phyloP scores from a whole-genome alignment of 2,797 vertebrate genomes.

The Carapus acus region DNA sequence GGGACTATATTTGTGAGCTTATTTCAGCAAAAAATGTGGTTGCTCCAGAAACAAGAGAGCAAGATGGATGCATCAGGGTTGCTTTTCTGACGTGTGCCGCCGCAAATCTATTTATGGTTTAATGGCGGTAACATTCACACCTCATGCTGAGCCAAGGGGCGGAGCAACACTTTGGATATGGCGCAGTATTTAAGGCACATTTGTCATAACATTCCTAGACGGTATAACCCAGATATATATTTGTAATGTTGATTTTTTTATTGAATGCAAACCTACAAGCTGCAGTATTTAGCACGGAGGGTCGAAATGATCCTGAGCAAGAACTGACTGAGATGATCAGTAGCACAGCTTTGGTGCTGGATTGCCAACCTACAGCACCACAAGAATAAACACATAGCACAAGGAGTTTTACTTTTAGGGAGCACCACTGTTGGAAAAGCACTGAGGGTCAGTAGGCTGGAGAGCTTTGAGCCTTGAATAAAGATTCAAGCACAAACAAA shows the following conservation, averaged over 20 bases:
- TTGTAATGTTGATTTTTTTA: constrained; percentile 48
- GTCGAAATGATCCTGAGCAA: constrained; percentile 14
- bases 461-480: constrained; percentile 7
- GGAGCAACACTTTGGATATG: constrained; percentile 35
- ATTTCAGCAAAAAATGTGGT: constrained; percentile 9
- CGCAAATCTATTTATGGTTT: constrained; percentile 35
- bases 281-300: constrained; percentile 32
- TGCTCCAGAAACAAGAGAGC: constrained; percentile 24
- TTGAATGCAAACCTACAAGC: constrained; percentile 45
- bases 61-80: constrained; percentile 5
- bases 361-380: not conserved
- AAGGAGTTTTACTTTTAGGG: constrained; percentile 12
- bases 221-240: constrained; percentile 56
- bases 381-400: constrained; percentile 8
- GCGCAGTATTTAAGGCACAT: constrained; percentile 42
- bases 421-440: constrained; percentile 35
- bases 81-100: constrained; percentile 28
- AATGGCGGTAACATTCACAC: constrained; percentile 23
- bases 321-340: constrained; percentile 12
- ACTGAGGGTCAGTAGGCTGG: constrained; percentile 22
- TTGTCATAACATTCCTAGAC: constrained; percentile 39
- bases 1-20: constrained; percentile 43
- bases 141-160: constrained; percentile 33
- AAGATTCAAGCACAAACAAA: not conserved
- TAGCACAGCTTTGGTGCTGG: constrained; percentile 14